Evolutionary conservation across 2,797 vertebrate species (phyloP).

Genomic region (Melanitta fusca): DNA sequence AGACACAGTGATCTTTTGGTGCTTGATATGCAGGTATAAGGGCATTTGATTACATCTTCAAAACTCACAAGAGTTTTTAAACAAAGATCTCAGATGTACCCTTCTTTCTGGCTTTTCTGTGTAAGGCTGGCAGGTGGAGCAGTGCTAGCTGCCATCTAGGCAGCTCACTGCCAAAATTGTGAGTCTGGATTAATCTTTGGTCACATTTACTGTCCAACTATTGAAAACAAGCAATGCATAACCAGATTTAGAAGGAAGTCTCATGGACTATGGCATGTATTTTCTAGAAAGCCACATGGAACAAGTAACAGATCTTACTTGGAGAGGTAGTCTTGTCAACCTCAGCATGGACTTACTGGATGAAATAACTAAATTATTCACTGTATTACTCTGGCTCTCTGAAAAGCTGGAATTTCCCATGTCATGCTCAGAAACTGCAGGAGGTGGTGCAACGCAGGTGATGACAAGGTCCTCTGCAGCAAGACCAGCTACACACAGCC

Average conservation of each 20-base stretch:
- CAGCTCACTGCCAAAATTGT: background rate
- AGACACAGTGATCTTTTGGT: background rate
- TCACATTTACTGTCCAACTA: background rate
- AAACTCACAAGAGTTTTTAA: background rate
- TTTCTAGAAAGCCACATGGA: background rate
- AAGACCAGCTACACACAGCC: no score
- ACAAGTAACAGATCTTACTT: background rate
- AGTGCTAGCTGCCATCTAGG: background rate
- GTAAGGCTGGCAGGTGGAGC: background rate
- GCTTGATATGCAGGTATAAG: background rate
- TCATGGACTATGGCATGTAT: background rate
- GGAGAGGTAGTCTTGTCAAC: background rate
- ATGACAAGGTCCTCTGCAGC: no score
- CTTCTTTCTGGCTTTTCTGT: background rate
- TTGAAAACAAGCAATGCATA: background rate
- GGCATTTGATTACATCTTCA: background rate
- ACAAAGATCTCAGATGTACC: background rate
- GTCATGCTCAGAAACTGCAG: no score
- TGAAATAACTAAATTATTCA: background rate
- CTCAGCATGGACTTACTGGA: background rate
- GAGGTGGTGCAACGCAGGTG: no score
- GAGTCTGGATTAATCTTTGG: no score
- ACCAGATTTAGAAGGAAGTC: background rate
- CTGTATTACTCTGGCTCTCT: background rate
- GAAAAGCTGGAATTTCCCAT: background rate